phyloP scores from a whole-genome alignment of 2,797 vertebrate genomes.

The Coregonus suidteri region DNA sequence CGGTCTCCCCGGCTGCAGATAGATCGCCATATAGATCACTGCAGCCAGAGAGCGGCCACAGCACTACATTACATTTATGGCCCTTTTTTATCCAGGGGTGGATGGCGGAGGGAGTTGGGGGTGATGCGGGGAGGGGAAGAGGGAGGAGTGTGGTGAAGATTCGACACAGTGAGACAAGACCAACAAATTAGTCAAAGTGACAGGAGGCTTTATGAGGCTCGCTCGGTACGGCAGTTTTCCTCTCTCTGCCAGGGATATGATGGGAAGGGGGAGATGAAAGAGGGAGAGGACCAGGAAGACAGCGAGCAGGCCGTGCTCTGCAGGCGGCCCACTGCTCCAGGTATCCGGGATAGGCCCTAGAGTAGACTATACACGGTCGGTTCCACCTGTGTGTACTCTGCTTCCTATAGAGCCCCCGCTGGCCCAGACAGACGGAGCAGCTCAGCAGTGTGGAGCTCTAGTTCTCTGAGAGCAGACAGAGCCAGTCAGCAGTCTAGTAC shows the following conservation, averaged over 20 bases:
- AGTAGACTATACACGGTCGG: neutral
- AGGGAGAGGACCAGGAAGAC: constrained; percentile 13
- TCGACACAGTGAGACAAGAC: constrained; percentile 75
- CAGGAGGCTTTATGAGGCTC: constrained; percentile 77
- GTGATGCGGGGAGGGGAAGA: constrained; percentile 40
- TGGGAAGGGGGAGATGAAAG: too few species aligned
- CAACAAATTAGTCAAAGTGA: constrained; percentile 80
- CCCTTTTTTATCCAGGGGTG: constrained; percentile 44
- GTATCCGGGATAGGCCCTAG: neutral
- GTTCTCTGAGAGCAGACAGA: neutral
- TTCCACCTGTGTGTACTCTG: neutral
- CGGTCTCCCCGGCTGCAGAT: constrained; percentile 66
- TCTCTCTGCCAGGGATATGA: neutral
- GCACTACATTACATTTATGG: constrained; percentile 76
- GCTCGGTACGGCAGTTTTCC: constrained; percentile 53
- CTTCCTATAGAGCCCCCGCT: neutral
- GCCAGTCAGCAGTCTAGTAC: neutral
- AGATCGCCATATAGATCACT: constrained; percentile 71
- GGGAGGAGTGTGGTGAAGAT: constrained; percentile 51
- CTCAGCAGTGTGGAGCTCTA: neutral
- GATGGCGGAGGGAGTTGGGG: constrained; percentile 48
- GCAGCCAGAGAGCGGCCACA: constrained; percentile 58
- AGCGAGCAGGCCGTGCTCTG: constrained; percentile 20
- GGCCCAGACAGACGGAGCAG: constrained; percentile 2
- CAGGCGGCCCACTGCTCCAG: constrained; percentile 20